These are phyloP conservation scores for Ridgeia piscesae DNA, from an alignment of 1,140 invertebrate species.

Conservation along the genomic window DNA sequence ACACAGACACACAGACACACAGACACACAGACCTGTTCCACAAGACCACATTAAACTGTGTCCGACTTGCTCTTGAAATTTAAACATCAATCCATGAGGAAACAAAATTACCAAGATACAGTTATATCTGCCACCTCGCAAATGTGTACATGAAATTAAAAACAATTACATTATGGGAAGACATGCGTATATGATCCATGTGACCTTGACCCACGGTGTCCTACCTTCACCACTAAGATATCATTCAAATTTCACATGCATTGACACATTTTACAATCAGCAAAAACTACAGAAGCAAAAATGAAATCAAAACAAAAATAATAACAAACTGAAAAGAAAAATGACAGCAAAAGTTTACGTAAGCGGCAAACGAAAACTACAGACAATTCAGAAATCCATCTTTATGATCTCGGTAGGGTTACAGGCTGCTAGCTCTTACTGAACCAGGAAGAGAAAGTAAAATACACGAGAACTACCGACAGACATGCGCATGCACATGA, in stretches of 20 bases:
- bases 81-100: too few relatives aligned
- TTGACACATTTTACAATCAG: background rate
- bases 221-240: background rate
- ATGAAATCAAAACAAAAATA: background rate
- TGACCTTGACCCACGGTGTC: background rate
- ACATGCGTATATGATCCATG: background rate
- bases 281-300: background rate
- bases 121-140: background rate
- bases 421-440: background rate
- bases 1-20: too few relatives aligned
- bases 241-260: background rate
- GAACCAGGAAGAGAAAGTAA: background rate
- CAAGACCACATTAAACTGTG: too few relatives aligned
- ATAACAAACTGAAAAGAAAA: background rate
- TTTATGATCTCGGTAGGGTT: background rate
- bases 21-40: too few relatives aligned
- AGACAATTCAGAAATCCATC: background rate
- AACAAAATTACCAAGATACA: background rate
- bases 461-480: background rate
- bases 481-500: background rate
- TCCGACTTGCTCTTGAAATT: too few relatives aligned
- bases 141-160: background rate
- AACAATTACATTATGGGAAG: background rate
- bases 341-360: background rate
- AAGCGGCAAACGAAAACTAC: background rate